Conservation (phyloP, 2,797 vertebrate genomes). For the Neosilurus hyrtlii region DNA sequence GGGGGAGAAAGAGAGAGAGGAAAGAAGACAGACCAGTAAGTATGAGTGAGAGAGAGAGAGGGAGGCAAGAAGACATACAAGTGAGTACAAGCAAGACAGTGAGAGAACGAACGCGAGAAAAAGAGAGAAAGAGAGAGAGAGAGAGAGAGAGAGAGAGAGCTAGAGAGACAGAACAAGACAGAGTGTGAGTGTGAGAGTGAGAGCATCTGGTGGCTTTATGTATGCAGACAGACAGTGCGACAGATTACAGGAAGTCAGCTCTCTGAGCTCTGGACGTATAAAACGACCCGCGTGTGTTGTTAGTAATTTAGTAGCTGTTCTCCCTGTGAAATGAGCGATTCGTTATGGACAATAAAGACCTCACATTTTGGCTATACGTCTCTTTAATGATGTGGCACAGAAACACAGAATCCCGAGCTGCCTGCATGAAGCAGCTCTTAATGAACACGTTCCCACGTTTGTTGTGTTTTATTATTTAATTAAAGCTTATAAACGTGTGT, state of each 20-base stretch:
- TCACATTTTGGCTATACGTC: not conserved
- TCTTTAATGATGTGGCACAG: not conserved
- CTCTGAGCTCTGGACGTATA: not conserved
- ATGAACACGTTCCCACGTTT: not conserved
- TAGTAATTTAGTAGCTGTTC: not conserved
- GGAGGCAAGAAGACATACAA: no score
- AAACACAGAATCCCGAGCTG: not conserved
- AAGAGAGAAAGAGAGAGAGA: not conserved
- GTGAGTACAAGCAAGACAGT: no score
- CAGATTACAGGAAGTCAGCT: not conserved
- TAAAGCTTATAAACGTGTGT: not conserved
- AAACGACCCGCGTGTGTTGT: not conserved
- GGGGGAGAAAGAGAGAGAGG: no score
- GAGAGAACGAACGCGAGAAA: no score
- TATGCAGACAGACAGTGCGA: not conserved
- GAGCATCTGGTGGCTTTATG: not conserved
- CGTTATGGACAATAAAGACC: not conserved
- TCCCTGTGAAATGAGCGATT: not conserved
- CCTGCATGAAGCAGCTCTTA: not conserved
- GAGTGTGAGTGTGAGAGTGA: not conserved
- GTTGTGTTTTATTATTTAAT: not conserved
- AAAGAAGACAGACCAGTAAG: not conserved
- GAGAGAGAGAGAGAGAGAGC: conserved; percentile 11
- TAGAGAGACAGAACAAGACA: no score
- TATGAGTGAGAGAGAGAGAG: no score